A percentile compares a stretch with the other conserved stretches of the same genome.
Evolutionary conservation across 2,797 vertebrate species (phyloP).

Genomic region (Melanogrammus aeglefinus): DNA sequence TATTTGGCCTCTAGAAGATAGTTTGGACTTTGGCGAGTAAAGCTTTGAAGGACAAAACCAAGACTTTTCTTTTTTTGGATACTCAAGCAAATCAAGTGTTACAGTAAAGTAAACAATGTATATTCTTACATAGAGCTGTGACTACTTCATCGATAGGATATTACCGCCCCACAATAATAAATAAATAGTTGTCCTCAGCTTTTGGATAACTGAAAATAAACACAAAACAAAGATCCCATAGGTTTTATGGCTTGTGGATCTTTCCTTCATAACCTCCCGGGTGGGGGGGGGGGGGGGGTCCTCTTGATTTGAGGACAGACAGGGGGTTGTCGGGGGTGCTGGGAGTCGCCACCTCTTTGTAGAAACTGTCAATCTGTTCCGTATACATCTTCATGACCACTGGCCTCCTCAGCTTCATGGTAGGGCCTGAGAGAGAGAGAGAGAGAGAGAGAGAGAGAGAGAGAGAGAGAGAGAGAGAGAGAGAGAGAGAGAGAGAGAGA

Average conservation of each 20-base stretch:
- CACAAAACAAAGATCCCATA: conserved; percentile 22
- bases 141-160: conserved; percentile 41
- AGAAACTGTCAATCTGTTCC: conserved; percentile 81
- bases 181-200: conserved; percentile 58
- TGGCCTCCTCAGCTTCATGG: conserved; percentile 86
- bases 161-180: conserved; percentile 39
- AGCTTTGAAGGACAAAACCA: conserved; percentile 48
- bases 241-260: conserved; percentile 51
- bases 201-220: conserved; percentile 33
- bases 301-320: conserved; percentile 67
- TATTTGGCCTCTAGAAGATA: conserved; percentile 24
- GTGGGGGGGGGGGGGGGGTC: conserved; percentile 1
- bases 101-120: conserved; percentile 34
- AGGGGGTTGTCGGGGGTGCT: conserved; percentile 70
- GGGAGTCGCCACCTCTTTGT: conserved; percentile 75
- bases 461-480: too few relatives aligned
- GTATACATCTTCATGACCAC: conserved; percentile 84
- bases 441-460: background rate
- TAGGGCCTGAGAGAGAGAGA: conserved; percentile 76
- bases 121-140: conserved; percentile 20
- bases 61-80: conserved; percentile 31
- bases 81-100: conserved; percentile 39
- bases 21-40: conserved; percentile 57
- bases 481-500: too few relatives aligned
- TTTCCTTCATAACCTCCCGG: conserved; percentile 23